Percentiles rank a stretch among this genome's conserved stretches.
phyloP scores from a whole-genome alignment of 2,797 vertebrate species.

The Mastacembelus armatus region DNA sequence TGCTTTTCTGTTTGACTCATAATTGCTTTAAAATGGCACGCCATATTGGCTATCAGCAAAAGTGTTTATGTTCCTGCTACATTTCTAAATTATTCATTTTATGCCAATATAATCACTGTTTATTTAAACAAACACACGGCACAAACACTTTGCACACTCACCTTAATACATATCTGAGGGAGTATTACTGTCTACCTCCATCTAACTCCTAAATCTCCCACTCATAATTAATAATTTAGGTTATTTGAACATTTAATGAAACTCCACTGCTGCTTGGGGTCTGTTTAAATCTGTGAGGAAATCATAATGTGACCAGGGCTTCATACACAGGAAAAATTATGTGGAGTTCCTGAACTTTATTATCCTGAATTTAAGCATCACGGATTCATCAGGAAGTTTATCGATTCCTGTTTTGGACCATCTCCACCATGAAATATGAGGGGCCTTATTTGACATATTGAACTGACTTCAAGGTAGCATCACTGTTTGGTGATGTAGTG shows the following conservation, averaged over 20 bases:
- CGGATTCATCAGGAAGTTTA: neutral
- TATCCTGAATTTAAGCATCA: neutral
- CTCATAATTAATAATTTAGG: conserved; percentile 73
- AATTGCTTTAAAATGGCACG: conserved; percentile 24
- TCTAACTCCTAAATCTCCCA: conserved; percentile 15
- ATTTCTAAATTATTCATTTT: conserved; percentile 41
- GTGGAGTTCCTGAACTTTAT: conserved; percentile 1
- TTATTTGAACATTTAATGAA: conserved; percentile 67
- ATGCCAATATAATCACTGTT: conserved; percentile 11
- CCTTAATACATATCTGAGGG: conserved; percentile 27
- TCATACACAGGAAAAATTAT: conserved; percentile 4
- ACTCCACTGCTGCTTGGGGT: conserved; percentile 39
- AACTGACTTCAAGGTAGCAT: conserved; percentile 2
- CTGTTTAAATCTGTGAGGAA: conserved; percentile 50
- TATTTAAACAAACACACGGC: neutral
- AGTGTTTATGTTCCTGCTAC: conserved; percentile 11
- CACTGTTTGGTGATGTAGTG: conserved; percentile 21
- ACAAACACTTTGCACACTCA: conserved; percentile 16
- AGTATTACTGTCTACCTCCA: conserved; percentile 10
- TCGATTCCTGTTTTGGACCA: neutral
- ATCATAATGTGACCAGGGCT: conserved; percentile 28
- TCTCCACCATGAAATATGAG: too few species aligned
- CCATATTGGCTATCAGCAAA: conserved; percentile 16
- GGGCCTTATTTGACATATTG: neutral
- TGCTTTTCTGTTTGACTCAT: conserved; percentile 20